Conservation (phyloP, 2,113 vertebrate species). For the Hemiprocne comata region DNA sequence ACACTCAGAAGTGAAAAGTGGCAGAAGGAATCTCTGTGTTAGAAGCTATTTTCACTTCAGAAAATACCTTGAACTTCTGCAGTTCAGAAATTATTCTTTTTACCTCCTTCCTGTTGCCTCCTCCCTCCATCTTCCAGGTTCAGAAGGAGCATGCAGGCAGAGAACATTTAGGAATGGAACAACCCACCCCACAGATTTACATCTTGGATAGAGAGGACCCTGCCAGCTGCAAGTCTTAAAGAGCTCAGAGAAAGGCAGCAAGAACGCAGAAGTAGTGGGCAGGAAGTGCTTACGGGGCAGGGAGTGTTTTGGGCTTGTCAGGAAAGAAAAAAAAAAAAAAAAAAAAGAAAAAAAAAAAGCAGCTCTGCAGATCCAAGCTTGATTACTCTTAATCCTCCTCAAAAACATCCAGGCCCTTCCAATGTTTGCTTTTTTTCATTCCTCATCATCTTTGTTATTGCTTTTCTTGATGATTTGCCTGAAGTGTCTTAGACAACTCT, state of each 20-base stretch:
- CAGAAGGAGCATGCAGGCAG: background rate
- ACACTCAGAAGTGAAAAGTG: background rate
- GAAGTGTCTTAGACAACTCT: background rate
- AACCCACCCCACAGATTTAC: background rate
- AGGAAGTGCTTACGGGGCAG: background rate
- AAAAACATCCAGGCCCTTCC: background rate
- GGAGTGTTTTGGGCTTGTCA: background rate
- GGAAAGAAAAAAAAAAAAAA: background rate
- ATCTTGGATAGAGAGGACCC: background rate
- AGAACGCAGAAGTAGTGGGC: background rate
- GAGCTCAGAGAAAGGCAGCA: background rate
- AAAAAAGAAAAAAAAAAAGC: background rate
- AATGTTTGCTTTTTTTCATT: background rate
- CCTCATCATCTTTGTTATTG: background rate
- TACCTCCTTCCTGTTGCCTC: background rate
- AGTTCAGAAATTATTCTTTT: background rate
- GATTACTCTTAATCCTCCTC: constrained; percentile 16
- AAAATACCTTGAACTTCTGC: background rate
- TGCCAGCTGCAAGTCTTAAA: background rate
- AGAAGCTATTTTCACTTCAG: background rate
- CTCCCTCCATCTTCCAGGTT: background rate
- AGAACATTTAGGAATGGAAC: background rate
- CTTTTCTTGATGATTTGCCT: constrained; percentile 1
- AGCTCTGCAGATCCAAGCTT: background rate
- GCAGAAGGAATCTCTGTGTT: background rate